Conservation (phyloP, 2,797 vertebrate genomes). For the Poeciliopsis paucimaculata region DNA sequence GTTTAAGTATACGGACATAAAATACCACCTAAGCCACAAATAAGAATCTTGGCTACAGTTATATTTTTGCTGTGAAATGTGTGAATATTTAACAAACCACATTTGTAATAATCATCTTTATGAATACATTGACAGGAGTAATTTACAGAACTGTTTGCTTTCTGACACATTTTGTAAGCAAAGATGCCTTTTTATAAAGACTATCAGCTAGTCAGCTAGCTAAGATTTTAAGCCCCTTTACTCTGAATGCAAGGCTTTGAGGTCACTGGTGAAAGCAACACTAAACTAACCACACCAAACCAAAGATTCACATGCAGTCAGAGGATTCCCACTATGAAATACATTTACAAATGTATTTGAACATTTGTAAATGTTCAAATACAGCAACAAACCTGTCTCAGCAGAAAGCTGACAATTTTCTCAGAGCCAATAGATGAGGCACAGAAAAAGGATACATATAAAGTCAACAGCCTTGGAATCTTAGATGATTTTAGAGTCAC, state of each 20-base stretch:
- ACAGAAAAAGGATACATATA: conserved; percentile 93
- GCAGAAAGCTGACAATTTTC: neutral
- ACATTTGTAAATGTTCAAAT: neutral
- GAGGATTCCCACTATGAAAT: neutral
- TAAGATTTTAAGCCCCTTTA: neutral
- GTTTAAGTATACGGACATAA: neutral
- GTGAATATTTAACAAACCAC: neutral
- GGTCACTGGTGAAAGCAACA: neutral
- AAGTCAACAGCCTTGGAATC: conserved; percentile 85
- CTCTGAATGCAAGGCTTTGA: neutral
- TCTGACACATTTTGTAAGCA: neutral
- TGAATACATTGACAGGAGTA: neutral
- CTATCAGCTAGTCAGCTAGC: neutral
- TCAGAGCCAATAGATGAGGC: neutral
- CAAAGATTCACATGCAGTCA: neutral
- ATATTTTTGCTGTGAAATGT: neutral
- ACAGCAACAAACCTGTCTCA: neutral
- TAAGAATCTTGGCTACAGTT: neutral
- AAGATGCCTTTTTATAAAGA: neutral
- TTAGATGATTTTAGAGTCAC: conserved; percentile 83
- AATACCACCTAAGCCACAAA: neutral
- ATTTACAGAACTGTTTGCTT: neutral
- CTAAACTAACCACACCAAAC: neutral
- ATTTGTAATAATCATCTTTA: neutral
- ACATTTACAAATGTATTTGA: too few species aligned